Conservation (phyloP, 2,888 invertebrate species). For the Drymonia ruficornis region DNA sequence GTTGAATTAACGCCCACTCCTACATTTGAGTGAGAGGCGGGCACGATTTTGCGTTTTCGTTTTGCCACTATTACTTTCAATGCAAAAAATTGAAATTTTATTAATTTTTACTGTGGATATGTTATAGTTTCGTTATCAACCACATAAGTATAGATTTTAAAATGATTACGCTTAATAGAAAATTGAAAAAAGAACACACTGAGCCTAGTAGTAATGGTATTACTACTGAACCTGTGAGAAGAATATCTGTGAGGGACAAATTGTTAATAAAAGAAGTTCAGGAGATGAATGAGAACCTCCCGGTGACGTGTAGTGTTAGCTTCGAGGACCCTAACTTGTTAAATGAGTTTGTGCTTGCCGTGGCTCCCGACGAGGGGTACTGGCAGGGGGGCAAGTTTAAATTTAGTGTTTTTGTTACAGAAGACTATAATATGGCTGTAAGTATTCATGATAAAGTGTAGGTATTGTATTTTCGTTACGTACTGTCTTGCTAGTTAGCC, state of each 20-base stretch:
- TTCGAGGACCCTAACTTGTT: constrained; percentile 94
- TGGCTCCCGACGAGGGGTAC: constrained; percentile 94
- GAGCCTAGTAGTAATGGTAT: constrained; percentile 68
- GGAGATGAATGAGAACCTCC: constrained; percentile 95
- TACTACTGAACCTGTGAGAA: constrained; percentile 69
- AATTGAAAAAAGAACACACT: constrained; percentile 87
- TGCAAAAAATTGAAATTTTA: constrained; percentile 12
- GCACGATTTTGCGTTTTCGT: constrained; percentile 4
- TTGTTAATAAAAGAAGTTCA: constrained; percentile 92
- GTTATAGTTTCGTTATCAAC: constrained; percentile 31
- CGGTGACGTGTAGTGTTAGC: constrained; percentile 90
- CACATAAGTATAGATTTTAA: constrained; percentile 30
- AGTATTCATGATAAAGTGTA: constrained; percentile 58
- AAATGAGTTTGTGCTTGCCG: constrained; percentile 91
- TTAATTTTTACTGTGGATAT: constrained; percentile 43
- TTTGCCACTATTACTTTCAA: not conserved
- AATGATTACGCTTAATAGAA: constrained; percentile 91
- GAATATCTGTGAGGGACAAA: constrained; percentile 92
- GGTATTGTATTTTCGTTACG: not conserved
- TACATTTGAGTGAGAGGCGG: no score
- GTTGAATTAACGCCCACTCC: no score
- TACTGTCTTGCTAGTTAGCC: no score
- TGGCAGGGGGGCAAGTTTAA: constrained; percentile 95
- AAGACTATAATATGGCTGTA: constrained; percentile 98
- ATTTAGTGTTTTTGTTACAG: constrained; percentile 94